Percentiles rank a stretch among this genome's conserved stretches.
phyloP scores from a whole-genome alignment of 1,140 invertebrate species.

The Heliconius congener region DNA sequence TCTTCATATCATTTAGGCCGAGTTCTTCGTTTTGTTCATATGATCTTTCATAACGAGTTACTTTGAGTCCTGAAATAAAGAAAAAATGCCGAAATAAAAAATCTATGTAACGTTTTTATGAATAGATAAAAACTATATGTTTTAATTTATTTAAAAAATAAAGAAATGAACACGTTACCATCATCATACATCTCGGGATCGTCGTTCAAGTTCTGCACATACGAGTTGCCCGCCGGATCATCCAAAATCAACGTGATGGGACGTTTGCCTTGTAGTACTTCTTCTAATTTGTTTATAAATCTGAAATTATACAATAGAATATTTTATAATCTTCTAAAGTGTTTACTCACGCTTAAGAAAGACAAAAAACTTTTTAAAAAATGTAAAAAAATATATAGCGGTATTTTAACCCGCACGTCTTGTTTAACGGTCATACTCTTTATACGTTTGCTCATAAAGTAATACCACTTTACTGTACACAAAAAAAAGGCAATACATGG shows the following conservation, averaged over 20 bases:
- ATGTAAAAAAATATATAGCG: too few species aligned
- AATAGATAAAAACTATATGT: too few species aligned
- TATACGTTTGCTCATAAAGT: too few species aligned
- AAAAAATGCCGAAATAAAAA: not conserved
- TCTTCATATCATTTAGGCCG: constrained; percentile 98
- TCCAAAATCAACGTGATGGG: constrained; percentile 91
- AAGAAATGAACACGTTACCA: constrained; percentile 40
- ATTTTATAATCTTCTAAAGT: too few species aligned
- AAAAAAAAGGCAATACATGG: too few species aligned
- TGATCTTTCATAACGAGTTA: constrained; percentile 91
- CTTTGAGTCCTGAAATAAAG: constrained; percentile 83
- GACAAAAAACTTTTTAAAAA: too few species aligned
- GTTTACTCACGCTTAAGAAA: too few species aligned
- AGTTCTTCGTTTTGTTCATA: constrained; percentile 97
- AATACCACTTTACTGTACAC: too few species aligned
- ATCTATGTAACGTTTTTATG: too few species aligned
- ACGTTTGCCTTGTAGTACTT: constrained; percentile 85
- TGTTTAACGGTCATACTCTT: too few species aligned
- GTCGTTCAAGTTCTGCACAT: constrained; percentile 92
- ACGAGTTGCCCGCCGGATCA: constrained; percentile 98
- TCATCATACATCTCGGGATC: constrained; percentile 84
- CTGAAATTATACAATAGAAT: constrained; percentile 83
- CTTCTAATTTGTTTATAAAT: constrained; percentile 87
- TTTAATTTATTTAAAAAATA: too few species aligned
- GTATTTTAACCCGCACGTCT: too few species aligned